Base-by-base conservation (phyloP, 2,113 vertebrate species). In the Campylomormyrus tamandua region DNA sequence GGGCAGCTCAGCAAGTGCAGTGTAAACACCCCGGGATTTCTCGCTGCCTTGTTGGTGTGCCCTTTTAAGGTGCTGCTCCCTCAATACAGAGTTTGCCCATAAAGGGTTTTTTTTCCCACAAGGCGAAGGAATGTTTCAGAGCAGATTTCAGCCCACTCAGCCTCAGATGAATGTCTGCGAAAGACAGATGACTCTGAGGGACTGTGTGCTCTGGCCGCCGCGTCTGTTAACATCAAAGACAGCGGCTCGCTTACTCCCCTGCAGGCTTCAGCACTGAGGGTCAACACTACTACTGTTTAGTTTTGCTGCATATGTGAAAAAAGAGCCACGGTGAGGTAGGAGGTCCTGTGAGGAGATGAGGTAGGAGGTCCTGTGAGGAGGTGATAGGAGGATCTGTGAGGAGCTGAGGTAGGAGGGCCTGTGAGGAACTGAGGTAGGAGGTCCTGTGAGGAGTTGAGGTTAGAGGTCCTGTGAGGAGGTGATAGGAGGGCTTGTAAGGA, bases 61-160 rank as follows among this genome's bases (percentile, higher is more conserved):
- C 85, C 85, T 53, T 87, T 52, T 87, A 89, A 53, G 77, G 88
- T 89, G 74, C 27, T 83, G 48, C 35, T 80, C 74, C 74, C 49
- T 83, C 11, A 39, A 10, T 31, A 24, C n/a, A 46, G 45, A 10
- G 45, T 49, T 74, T 66, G 24, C n/a, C 83, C 83, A 24, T 84
- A 84, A 84, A 53, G 49, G 85, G 48, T 2, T 87, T 50, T 87
- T 50, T 48, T 50, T 87, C 27, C 50, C 27, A 21, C 19, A 27
- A 87, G 85, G 50, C 48, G 3, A 35, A 87, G 50, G 85, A 87
- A 87, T 87, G 85, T 87, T 56, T 87, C 85, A 53, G 45, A 35
- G 49, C 85, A 53, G 53, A 53, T 31, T 19, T 15, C 50, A 19
- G 49, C 13, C 31, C 50, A 42, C 17, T 31, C 42, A 42, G 31